Percentiles rank a stretch among this genome's conserved stretches.
These are phyloP conservation scores for Raphicerus campestris DNA, from an alignment of 2,113 vertebrate species.

Conservation along the genomic window DNA sequence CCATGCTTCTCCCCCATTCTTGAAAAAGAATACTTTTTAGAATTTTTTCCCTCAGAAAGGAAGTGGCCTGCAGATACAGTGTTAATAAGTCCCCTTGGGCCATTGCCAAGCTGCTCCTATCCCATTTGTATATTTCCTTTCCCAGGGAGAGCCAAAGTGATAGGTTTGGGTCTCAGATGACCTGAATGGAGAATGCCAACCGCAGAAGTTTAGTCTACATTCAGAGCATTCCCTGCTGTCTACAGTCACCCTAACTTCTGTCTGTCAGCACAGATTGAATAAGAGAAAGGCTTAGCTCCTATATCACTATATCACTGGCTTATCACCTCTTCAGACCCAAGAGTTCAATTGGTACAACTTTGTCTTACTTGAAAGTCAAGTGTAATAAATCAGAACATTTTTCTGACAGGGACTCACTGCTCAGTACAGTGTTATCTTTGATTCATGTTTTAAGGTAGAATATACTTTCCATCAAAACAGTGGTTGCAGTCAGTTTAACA, in stretches of 20 bases:
- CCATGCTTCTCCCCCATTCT: neutral
- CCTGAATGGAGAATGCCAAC: neutral
- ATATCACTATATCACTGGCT: neutral
- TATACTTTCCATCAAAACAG: neutral
- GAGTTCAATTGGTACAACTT: neutral
- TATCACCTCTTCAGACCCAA: neutral
- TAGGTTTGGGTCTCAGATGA: neutral
- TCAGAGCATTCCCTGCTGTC: neutral
- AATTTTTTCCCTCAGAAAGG: neutral
- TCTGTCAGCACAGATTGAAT: neutral
- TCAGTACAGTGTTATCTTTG: neutral
- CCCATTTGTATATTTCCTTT: neutral
- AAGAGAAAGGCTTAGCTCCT: neutral
- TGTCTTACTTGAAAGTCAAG: neutral
- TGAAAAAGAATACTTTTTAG: neutral
- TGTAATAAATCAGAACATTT: slow-evolving; percentile 4
- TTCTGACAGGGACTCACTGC: neutral
- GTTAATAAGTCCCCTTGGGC: neutral
- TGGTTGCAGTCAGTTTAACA: neutral
- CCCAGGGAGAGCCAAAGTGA: neutral
- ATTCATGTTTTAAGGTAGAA: slow-evolving; percentile 16
- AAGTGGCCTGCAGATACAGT: neutral
- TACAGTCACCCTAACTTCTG: neutral
- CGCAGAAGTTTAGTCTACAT: neutral
- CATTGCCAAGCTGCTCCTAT: neutral